These are phyloP conservation scores for Netelia virgata DNA, from an alignment of 2,888 invertebrate species.

Conservation along the genomic window DNA sequence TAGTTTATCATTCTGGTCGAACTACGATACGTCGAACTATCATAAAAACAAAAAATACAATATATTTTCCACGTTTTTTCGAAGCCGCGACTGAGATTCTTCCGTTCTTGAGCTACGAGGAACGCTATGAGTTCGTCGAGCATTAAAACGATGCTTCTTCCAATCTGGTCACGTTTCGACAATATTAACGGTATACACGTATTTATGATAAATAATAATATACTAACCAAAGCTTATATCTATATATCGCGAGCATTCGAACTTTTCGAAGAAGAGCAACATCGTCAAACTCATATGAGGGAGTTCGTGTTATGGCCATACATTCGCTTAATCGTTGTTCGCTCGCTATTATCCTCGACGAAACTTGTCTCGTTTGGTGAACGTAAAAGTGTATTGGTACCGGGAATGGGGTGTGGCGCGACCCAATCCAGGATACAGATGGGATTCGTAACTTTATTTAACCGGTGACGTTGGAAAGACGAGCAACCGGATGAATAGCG, in stretches of 20 bases:
- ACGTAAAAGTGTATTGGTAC: background rate
- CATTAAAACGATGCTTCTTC: constrained; percentile 29
- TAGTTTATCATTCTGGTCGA: too few species aligned
- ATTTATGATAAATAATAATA: constrained; percentile 33
- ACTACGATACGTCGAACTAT: too few species aligned
- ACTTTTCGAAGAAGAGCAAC: constrained; percentile 32
- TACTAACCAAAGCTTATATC: constrained; percentile 12
- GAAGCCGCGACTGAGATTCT: too few species aligned
- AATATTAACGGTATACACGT: constrained; percentile 27
- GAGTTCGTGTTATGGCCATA: background rate
- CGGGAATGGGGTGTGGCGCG: background rate
- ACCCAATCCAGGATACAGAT: too few species aligned
- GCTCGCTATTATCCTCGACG: constrained; percentile 20
- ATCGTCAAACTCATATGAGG: background rate
- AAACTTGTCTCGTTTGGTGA: constrained; percentile 14
- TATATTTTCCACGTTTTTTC: too few species aligned
- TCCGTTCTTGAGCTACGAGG: too few species aligned
- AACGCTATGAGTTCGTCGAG: too few species aligned
- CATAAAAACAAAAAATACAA: too few species aligned
- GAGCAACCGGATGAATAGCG: too few species aligned
- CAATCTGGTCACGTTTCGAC: constrained; percentile 39
- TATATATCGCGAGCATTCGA: background rate
- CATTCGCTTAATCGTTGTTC: constrained; percentile 32
- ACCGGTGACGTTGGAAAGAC: too few species aligned
- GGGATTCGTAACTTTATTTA: too few species aligned